These are phyloP conservation scores for Dromius quadrimaculatus DNA, from an alignment of 2,888 invertebrate species.

Conservation along the genomic window DNA sequence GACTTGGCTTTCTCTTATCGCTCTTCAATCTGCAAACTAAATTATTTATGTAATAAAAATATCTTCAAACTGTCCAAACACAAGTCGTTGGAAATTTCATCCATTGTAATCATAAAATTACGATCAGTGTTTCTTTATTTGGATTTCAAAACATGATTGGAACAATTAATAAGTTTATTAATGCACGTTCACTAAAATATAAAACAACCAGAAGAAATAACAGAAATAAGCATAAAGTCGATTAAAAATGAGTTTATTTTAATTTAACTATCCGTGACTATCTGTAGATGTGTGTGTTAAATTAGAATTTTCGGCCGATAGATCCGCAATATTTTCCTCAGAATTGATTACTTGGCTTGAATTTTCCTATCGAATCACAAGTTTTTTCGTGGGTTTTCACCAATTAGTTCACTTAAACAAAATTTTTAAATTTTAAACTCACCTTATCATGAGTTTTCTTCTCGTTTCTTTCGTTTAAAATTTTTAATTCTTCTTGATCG, in stretches of 20 bases:
- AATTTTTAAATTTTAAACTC: slow-evolving; percentile 6
- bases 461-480: slow-evolving; percentile 25
- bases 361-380: slow-evolving; percentile 54
- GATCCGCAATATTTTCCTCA: slow-evolving; percentile 50
- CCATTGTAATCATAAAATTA: slow-evolving; percentile 8
- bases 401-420: background rate
- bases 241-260: background rate
- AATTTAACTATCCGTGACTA: slow-evolving; percentile 38
- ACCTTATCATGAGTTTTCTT: slow-evolving; percentile 47
- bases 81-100: slow-evolving; percentile 3
- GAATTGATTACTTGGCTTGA: slow-evolving; percentile 54
- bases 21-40: slow-evolving; percentile 17
- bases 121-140: background rate
- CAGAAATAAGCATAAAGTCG: slow-evolving; percentile 19
- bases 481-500: slow-evolving; percentile 56
- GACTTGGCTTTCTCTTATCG: too few relatives aligned
- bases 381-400: background rate
- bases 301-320: slow-evolving; percentile 42
- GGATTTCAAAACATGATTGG: slow-evolving; percentile 1
- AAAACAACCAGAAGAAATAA: slow-evolving; percentile 36
- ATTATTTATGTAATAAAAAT: slow-evolving; percentile 14
- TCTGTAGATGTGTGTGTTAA: slow-evolving; percentile 44
- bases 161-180: slow-evolving; percentile 1
- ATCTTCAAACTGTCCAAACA: slow-evolving; percentile 19
- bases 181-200: slow-evolving; percentile 27